A percentile compares a stretch with the other conserved stretches of the same genome.
Evolutionary conservation across 1,140 invertebrate species (phyloP).

Genomic region (Octopus bimaculoides): DNA sequence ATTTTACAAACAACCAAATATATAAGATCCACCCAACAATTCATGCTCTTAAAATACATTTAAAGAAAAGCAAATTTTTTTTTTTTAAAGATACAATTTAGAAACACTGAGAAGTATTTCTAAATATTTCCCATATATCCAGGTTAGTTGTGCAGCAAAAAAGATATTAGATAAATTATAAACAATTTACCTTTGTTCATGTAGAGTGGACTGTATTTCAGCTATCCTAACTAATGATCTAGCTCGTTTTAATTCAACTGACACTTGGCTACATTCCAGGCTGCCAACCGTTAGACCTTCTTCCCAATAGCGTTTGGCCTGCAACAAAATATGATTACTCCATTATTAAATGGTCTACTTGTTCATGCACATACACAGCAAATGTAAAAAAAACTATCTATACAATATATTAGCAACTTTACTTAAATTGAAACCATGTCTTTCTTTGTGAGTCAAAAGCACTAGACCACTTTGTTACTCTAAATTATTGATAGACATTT

Average conservation of each 20-base stretch:
- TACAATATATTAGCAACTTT: no score
- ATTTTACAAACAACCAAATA: background rate
- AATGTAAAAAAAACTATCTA: no score
- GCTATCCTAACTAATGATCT: conserved; percentile 89
- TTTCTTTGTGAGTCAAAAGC: no score
- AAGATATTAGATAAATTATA: background rate
- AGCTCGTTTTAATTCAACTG: conserved; percentile 90
- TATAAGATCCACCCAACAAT: background rate
- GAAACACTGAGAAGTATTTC: background rate
- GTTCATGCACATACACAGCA: no score
- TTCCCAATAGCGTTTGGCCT: conserved; percentile 82
- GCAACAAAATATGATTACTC: conserved; percentile 33
- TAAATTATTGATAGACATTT: no score
- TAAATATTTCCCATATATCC: background rate
- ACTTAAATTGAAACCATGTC: no score
- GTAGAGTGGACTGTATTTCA: conserved; percentile 93
- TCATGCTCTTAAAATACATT: background rate
- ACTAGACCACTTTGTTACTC: no score
- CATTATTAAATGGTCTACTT: no score
- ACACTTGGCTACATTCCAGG: conserved; percentile 87
- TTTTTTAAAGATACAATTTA: background rate
- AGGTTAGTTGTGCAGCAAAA: background rate
- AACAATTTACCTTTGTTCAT: conserved; percentile 87
- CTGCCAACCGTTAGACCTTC: conserved; percentile 81
- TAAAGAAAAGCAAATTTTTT: background rate